phyloP scores from a whole-genome alignment of 1,140 invertebrate genomes.

The Scaptomyza hsui region DNA sequence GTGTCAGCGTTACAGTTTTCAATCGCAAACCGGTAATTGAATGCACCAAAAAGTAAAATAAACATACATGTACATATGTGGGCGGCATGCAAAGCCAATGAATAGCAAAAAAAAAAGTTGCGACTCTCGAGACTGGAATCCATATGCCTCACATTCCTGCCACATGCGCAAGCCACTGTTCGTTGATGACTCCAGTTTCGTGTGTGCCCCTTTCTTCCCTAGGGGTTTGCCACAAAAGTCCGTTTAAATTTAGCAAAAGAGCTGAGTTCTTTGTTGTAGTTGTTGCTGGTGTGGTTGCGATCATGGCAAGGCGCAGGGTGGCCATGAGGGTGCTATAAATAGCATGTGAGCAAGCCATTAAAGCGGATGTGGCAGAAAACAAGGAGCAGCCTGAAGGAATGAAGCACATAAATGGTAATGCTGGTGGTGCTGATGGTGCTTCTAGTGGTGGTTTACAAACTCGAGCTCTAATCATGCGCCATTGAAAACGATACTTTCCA shows the following conservation, averaged over 20 bases:
- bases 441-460: slow-evolving; percentile 5
- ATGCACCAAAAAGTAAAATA: neutral
- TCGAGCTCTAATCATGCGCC: slow-evolving; percentile 13
- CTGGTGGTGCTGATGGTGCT: slow-evolving; percentile 2
- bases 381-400: slow-evolving; percentile 30
- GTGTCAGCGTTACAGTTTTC: slow-evolving; percentile 44
- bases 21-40: slow-evolving; percentile 44
- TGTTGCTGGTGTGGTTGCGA: neutral
- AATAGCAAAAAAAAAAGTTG: slow-evolving; percentile 22
- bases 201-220: no score
- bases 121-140: slow-evolving; percentile 2
- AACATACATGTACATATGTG: neutral
- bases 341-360: slow-evolving; percentile 49
- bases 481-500: slow-evolving; percentile 14
- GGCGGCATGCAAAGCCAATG: slow-evolving; percentile 21
- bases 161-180: slow-evolving; percentile 32
- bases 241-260: slow-evolving; percentile 54
- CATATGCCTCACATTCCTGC: slow-evolving; percentile 32
- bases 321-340: slow-evolving; percentile 57
- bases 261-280: slow-evolving; percentile 5
- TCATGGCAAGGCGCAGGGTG: slow-evolving; percentile 26
- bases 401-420: slow-evolving; percentile 12
- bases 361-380: slow-evolving; percentile 50
- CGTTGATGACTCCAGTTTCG: slow-evolving; percentile 1
- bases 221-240: slow-evolving; percentile 12